Percentiles rank a stretch among this genome's conserved stretches.
These are phyloP conservation scores for Sceliomorpha sp. DNA, from an alignment of 2,888 invertebrate species.

Conservation along the genomic window DNA sequence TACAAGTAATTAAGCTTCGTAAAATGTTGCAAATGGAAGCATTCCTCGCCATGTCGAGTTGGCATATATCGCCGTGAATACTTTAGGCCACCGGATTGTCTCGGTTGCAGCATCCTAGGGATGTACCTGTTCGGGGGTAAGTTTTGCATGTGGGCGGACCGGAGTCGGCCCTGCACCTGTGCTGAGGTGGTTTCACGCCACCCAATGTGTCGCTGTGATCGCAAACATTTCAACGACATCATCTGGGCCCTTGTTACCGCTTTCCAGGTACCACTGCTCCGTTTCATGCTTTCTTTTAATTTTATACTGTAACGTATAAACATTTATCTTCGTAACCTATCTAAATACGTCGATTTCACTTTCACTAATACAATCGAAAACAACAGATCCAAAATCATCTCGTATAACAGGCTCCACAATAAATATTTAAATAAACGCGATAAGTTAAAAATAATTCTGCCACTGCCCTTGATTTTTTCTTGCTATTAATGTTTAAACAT, in stretches of 20 bases:
- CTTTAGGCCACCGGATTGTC: slow-evolving; percentile 78
- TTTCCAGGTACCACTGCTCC: slow-evolving; percentile 89
- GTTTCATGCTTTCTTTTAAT: slow-evolving; percentile 56
- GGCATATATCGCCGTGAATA: slow-evolving; percentile 58
- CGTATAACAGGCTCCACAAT: no score
- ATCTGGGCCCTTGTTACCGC: slow-evolving; percentile 98
- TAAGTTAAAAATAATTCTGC: no score
- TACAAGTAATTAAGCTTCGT: no score
- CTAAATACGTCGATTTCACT: slow-evolving; percentile 33
- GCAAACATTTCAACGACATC: slow-evolving; percentile 99
- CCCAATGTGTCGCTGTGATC: slow-evolving; percentile 96
- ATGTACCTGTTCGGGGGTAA: slow-evolving; percentile 99
- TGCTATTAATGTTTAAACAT: no score
- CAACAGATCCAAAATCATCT: neutral
- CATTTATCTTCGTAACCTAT: slow-evolving; percentile 17
- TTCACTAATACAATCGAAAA: slow-evolving; percentile 4
- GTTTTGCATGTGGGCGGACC: slow-evolving; percentile 98
- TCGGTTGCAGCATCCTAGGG: slow-evolving; percentile 95
- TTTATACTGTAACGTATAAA: slow-evolving; percentile 49
- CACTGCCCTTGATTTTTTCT: no score
- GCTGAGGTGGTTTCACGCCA: slow-evolving; percentile 93
- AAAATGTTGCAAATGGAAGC: slow-evolving; percentile 42
- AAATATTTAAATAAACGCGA: no score
- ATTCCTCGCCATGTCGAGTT: slow-evolving; percentile 49
- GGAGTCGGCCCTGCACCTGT: slow-evolving; percentile 94